phyloP scores from a whole-genome alignment of 2,113 vertebrate genomes.

The Hemichromis elongatus region DNA sequence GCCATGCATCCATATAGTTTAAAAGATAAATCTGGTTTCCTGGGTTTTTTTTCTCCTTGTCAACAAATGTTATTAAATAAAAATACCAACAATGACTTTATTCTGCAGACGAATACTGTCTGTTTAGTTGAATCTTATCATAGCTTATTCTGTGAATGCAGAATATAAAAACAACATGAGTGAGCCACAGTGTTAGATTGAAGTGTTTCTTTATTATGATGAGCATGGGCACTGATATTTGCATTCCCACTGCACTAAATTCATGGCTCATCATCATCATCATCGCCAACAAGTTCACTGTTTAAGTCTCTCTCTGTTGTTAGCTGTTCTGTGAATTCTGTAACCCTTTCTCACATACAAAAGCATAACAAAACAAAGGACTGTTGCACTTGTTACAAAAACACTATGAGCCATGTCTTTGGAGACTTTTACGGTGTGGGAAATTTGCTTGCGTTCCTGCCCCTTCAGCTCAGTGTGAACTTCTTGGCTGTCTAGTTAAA shows the following conservation, averaged over 20 bases:
- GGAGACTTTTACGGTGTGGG: neutral
- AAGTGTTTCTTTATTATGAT: neutral
- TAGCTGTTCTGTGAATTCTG: neutral
- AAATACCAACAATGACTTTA: neutral
- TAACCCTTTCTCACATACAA: neutral
- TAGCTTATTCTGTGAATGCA: fast-evolving
- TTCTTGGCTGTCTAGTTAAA: neutral
- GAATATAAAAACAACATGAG: neutral
- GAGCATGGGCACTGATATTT: neutral
- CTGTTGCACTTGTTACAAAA: neutral
- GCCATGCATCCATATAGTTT: neutral
- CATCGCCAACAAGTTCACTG: neutral
- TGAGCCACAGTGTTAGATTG: neutral
- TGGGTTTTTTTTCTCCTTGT: neutral
- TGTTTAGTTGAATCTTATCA: neutral
- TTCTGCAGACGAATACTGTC: neutral
- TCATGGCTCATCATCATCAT: neutral
- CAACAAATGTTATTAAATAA: neutral
- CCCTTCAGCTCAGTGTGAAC: neutral
- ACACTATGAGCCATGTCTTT: neutral
- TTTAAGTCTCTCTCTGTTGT: neutral
- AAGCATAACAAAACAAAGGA: neutral
- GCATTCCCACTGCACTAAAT: neutral
- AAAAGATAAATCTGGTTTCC: neutral
- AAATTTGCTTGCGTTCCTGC: neutral